phyloP scores from a whole-genome alignment of 2,888 invertebrate genomes.

The Gandaritis pyraliata region DNA sequence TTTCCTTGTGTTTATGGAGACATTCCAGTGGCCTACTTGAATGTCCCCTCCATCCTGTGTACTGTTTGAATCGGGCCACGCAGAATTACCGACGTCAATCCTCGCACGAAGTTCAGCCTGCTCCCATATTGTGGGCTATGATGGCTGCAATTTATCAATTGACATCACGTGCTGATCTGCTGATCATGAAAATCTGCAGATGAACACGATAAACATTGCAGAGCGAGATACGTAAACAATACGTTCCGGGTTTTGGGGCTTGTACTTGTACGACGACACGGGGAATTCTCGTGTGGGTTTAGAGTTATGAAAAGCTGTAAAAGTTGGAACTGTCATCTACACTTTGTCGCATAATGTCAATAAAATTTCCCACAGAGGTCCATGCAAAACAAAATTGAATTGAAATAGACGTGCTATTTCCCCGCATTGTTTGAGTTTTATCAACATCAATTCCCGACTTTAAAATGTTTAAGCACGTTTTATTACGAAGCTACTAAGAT shows the following conservation, averaged over 20 bases:
- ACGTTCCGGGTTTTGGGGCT: too few species aligned
- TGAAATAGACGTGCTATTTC: too few species aligned
- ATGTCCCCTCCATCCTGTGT: conserved; percentile 13
- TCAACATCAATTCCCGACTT: neutral
- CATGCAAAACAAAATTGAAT: too few species aligned
- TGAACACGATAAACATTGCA: neutral
- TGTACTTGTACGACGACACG: too few species aligned
- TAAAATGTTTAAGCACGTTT: conserved; percentile 18
- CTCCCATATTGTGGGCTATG: conserved; percentile 11
- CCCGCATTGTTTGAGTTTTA: neutral
- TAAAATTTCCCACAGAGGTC: too few species aligned
- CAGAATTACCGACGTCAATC: conserved; percentile 3
- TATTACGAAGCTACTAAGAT: conserved; percentile 12
- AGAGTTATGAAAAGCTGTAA: too few species aligned
- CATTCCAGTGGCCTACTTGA: neutral
- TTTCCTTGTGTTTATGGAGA: neutral
- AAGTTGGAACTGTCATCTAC: too few species aligned
- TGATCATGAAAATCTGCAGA: neutral
- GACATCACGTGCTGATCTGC: neutral
- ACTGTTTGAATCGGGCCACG: neutral
- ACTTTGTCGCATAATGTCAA: too few species aligned
- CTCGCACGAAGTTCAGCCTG: conserved; percentile 1
- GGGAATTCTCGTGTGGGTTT: too few species aligned
- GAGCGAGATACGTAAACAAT: too few species aligned
- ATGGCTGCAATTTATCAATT: conserved; percentile 22